phyloP scores from a whole-genome alignment of 2,797 vertebrate genomes.

The Uromys caudimaculatus region DNA sequence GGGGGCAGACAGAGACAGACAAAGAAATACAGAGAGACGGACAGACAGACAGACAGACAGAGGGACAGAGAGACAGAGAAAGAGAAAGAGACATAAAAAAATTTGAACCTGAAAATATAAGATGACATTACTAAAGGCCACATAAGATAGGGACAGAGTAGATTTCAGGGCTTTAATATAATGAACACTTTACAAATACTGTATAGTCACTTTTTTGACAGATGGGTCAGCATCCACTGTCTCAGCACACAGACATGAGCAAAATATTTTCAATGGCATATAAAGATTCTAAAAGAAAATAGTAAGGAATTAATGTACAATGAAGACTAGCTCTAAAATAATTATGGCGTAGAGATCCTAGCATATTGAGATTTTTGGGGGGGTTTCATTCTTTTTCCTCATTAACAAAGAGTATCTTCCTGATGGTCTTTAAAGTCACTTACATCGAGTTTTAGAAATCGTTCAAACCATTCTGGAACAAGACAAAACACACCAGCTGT shows the following conservation, averaged over 20 bases:
- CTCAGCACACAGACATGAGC: not conserved
- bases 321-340: not conserved
- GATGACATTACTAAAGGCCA: not conserved
- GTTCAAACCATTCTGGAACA: conserved; percentile 62
- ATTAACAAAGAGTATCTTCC: conserved; percentile 51
- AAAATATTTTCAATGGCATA: no score
- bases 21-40: not conserved
- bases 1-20: not conserved
- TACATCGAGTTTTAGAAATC: conserved; percentile 51
- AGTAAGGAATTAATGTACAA: not conserved
- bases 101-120: not conserved
- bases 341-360: not conserved
- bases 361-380: not conserved
- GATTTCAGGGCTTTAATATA: not conserved
- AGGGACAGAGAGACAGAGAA: no score
- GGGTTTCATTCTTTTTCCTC: not conserved
- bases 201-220: not conserved
- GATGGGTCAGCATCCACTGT: not conserved
- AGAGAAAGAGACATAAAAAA: not conserved
- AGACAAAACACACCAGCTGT: conserved; percentile 65
- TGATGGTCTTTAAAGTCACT: conserved; percentile 59
- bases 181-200: not conserved
- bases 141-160: not conserved
- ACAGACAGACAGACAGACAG: not conserved
- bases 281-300: not conserved